Base-by-base conservation (phyloP, 2,797 vertebrate species). In the Taeniopygia guttata region DNA sequence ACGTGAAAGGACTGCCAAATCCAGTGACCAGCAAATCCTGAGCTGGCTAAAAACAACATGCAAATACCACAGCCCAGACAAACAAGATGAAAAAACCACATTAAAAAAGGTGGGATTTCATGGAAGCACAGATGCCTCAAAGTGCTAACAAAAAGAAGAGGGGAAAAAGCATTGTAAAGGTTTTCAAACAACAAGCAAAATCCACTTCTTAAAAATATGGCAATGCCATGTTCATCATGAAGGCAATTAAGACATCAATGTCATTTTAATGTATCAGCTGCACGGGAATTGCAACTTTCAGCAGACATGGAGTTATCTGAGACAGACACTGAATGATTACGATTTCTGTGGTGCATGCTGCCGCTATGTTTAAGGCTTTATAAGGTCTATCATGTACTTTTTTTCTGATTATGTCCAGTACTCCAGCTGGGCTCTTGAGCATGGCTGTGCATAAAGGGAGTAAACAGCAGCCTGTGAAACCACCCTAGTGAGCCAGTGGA, bases 31-130 rank as follows among this genome's bases (percentile, higher is more conserved):
- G 96, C 95, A 97, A 97, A 96, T 97, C 98, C 96, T 95, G 90
- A 97, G 95, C 97, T 96, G 96, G 97, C 97, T 98, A 96, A 98
- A 98, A 98, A 98, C 96, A 98, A 97, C 95, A 95, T 81, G 90
- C 80, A 94, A 94, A 89, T 81, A 97, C 86, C 85, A 55, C 59
- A 51, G 56, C 97, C 97, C 97, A 98, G 98, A 98, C 96, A 98
- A 98, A 98, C 95, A 97, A 82, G 49, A 95, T 54, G 91, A 95
- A 97, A 97, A 96, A 95, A 59, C 60, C 96, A 96, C 94, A 97
- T 97, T 94, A 96, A 96, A 95, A 97, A 96, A 96, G 93, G 76
- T 51, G 87, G 95, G 93, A 96, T 95, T 96, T 97, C 97, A 93
- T 96, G 86, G 48, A 94, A 94, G 94, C 52, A 76, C 60, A 92